phyloP scores from a whole-genome alignment of 2,888 invertebrate genomes.

The Miltochrista miniata region DNA sequence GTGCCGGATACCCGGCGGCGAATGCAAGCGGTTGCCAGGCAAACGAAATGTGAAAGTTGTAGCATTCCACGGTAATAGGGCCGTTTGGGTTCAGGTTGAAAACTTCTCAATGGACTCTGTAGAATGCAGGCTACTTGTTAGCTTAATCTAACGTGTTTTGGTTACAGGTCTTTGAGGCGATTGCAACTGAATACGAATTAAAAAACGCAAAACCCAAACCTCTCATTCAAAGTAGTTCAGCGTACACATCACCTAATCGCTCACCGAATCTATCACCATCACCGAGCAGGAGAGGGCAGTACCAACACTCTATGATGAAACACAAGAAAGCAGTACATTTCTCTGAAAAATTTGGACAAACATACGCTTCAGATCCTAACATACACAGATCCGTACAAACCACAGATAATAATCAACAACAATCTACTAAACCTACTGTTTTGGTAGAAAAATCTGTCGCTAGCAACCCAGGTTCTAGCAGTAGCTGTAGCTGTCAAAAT shows the following conservation, averaged over 20 bases:
- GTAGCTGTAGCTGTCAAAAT: constrained; percentile 43
- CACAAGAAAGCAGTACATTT: constrained; percentile 57
- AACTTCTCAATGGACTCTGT: no score
- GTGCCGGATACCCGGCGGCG: no score
- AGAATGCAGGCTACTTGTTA: no score
- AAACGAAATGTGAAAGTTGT: no score
- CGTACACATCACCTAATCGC: constrained; percentile 58
- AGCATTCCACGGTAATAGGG: no score
- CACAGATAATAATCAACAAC: constrained; percentile 7
- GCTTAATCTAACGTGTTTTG: not conserved
- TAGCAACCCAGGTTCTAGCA: constrained; percentile 39
- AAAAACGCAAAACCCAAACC: constrained; percentile 52
- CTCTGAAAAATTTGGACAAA: constrained; percentile 54
- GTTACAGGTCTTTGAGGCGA: constrained; percentile 73
- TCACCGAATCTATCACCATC: constrained; percentile 65
- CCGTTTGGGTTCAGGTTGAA: no score
- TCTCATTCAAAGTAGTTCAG: constrained; percentile 52
- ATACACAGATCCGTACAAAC: constrained; percentile 51
- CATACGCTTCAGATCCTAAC: constrained; percentile 67
- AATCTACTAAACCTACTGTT: constrained; percentile 35
- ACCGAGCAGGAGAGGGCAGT: constrained; percentile 58
- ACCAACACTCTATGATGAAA: constrained; percentile 69
- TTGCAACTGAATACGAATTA: constrained; percentile 73
- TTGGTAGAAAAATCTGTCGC: constrained; percentile 33
- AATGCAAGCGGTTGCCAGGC: no score